Percentiles rank a stretch among this genome's conserved stretches.
Evolutionary conservation across 2,113 vertebrate genomes (phyloP).

Genomic region (Pangasianodon hypophthalmus): DNA sequence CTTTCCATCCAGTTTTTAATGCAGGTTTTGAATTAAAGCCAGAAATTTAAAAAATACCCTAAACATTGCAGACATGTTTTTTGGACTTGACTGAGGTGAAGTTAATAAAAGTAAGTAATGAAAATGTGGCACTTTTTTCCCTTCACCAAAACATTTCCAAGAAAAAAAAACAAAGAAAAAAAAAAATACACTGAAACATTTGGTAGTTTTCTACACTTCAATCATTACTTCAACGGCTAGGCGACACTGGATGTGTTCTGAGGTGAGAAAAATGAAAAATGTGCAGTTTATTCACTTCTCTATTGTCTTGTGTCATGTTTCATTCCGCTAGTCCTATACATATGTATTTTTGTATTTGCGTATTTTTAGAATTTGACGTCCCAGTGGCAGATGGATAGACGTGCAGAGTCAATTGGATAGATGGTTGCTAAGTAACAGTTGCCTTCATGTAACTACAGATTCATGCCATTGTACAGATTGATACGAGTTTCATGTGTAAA

Average conservation of each 20-base stretch:
- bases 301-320: not conserved
- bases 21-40: not conserved
- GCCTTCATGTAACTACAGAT: not conserved
- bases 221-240: not conserved
- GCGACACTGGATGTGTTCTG: not conserved
- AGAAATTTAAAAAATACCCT: not conserved
- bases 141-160: not conserved
- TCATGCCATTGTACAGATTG: not conserved
- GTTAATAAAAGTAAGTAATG: not conserved
- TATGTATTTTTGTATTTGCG: not conserved
- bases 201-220: not conserved
- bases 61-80: not conserved
- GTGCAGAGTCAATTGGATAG: not conserved
- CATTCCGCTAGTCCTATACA: not conserved
- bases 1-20: not conserved
- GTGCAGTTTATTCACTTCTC: not conserved
- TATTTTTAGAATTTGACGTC: not conserved
- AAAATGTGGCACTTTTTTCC: not conserved
- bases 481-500: not conserved
- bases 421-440: not conserved
- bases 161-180: not conserved
- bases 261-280: not conserved
- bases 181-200: not conserved
- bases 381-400: not conserved
- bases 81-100: not conserved